Evolutionary conservation across 2,797 vertebrate species (phyloP), one percentile per base, ranked within the genome.

Genomic region (Oreochromis mossambicus): DNA sequence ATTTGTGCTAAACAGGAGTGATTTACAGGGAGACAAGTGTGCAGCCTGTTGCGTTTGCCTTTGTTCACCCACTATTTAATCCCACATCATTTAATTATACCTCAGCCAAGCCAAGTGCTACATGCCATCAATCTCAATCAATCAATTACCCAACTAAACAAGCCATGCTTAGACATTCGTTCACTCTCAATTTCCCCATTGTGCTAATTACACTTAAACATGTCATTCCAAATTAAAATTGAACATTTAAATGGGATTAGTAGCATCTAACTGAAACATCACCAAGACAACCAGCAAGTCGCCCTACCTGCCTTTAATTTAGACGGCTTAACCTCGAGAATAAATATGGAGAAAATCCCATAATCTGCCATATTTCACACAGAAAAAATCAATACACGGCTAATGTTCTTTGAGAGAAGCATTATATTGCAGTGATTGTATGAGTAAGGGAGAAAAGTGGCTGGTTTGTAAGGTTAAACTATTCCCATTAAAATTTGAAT

Each of bases 61-160:
- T 92, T 91, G 90, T 94, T 94, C 90, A 82, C 86, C 61, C 85
- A 80, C 88, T 91, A 91, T 95, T 96, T 95, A 92, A 93, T 93
- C 87, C 89, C 90, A 91, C 91, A 89, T 92, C 83, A 93, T 93
- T 93, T 93, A 95, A 96, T 96, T 94, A 95, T 82, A 93, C 93
- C 92, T 94, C 91, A 91, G 89, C 89, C 87, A 91, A 92, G 88
- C 89, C 92, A 88, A 92, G 92, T 93, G 89, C 92, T 92, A 91
- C 93, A 94, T 93, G 91, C 92, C 92, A 96, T 96, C 95, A 95
- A 94, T 95, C 95, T 95, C 93, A 95, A 95, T 96, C 94, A 94
- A 95, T 95, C 94, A 94, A 95, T 96, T 96, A 95, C 87, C 84
- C 83, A 83, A 93, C 94, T 92, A 94, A 95, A 95, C 94, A 95